Conservation (phyloP, 2,113 vertebrate genomes). For the Etia nguti region DNA sequence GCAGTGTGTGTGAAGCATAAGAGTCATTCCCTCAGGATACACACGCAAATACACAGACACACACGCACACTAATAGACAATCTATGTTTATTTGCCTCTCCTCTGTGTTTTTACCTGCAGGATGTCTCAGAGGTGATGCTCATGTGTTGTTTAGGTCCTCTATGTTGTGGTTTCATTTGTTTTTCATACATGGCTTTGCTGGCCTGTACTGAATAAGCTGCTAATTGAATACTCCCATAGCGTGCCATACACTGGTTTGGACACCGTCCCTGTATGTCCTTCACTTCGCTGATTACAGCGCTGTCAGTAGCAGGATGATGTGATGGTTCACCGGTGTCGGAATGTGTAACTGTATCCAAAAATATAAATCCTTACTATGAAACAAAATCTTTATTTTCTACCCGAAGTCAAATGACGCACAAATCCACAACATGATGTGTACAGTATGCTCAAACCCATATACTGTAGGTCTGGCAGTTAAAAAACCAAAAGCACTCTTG, state of each 20-base stretch:
- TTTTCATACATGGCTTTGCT: background rate
- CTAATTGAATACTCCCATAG: background rate
- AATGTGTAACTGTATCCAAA: background rate
- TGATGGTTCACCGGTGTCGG: background rate
- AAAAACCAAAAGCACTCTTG: background rate
- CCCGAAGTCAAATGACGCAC: slow-evolving; percentile 3
- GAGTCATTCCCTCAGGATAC: slow-evolving; percentile 49
- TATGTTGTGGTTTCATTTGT: background rate
- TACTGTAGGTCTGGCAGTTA: background rate
- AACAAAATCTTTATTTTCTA: background rate
- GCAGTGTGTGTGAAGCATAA: slow-evolving; percentile 62
- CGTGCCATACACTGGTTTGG: background rate
- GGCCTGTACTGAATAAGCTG: background rate
- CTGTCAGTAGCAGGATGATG: slow-evolving; percentile 19
- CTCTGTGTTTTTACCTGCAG: slow-evolving; percentile 11
- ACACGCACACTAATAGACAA: slow-evolving; percentile 23
- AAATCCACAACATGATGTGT: background rate
- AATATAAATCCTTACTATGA: background rate
- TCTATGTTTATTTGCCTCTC: slow-evolving; percentile 37
- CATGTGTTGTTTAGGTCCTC: background rate
- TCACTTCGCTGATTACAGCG: slow-evolving; percentile 2
- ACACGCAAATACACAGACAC: slow-evolving; percentile 16
- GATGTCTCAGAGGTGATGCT: slow-evolving; percentile 17
- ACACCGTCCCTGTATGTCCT: background rate
- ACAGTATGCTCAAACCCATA: background rate